phyloP scores from a whole-genome alignment of 2,113 vertebrate genomes.

The Ivindomyrus marchei region DNA sequence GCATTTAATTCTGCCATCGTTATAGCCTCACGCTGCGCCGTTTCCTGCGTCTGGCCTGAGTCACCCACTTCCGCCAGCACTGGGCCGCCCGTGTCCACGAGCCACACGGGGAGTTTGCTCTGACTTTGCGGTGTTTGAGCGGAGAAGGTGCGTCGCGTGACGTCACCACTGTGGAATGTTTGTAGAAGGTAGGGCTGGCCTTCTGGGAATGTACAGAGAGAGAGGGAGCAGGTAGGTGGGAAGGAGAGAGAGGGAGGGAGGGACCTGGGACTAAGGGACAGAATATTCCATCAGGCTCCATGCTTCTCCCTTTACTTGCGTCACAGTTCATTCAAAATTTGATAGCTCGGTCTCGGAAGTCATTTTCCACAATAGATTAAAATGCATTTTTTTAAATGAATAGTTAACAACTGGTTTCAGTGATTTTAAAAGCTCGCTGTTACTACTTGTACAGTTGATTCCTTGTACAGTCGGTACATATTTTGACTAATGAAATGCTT shows the following conservation, averaged over 20 bases:
- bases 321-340: neutral
- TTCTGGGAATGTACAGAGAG: conserved; percentile 39
- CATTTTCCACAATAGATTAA: neutral
- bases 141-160: conserved; percentile 16
- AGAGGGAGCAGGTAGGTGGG: conserved; percentile 22
- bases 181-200: conserved; percentile 51
- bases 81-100: neutral
- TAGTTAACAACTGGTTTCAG: neutral
- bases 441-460: neutral
- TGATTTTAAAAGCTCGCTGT: neutral
- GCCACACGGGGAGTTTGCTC: neutral
- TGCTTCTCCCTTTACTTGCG: neutral
- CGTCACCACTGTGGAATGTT: conserved; percentile 39
- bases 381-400: neutral
- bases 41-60: neutral
- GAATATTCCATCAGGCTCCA: conserved; percentile 16
- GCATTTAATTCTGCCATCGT: neutral
- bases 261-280: conserved; percentile 28
- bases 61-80: neutral
- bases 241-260: neutral
- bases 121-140: neutral
- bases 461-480: neutral
- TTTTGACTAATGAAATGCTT: neutral
- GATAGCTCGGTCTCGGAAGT: neutral
- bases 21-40: neutral